Base-by-base conservation (phyloP, 2,113 vertebrate species). In the Tichodroma muraria region DNA sequence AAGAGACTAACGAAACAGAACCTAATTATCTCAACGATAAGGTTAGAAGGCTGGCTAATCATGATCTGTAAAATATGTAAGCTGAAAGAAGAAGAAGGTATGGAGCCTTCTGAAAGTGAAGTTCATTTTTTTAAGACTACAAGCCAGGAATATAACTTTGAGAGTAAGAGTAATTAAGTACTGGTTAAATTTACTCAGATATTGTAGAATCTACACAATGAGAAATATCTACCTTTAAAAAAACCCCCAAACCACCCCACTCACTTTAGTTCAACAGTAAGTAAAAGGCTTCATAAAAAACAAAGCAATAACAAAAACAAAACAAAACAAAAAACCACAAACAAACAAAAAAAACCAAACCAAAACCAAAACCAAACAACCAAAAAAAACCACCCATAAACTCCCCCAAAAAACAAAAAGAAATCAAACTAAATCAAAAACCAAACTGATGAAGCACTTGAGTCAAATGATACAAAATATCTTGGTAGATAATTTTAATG, bases 11-110 rank as follows among this genome's bases (percentile, higher is more conserved):
- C 2, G 2, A 90, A 96, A 83, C 14, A 73, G 44, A 88, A 90
- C 56, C 33, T 75, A 88, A 93, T 93, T 93, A 81, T 81, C 49
- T 85, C 38, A 92, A 89, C 77, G 93, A 84, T 64, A 71, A 83
- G 69, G 80, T 75, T 86, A 90, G 50, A 86, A 65, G 24, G 72
- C n/a, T 89, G 56, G 54, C 54, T 86, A 86, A 86, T 90, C 40
- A 86, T 64, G 52, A 71, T 60, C 65, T 79, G 56, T 60, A 88
- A 86, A 87, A 60, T 60, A 90, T 21, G 6, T 71, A 75, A 71
- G 65, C 73, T 72, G 44, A 64, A 81, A 81, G 63, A 52, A 68
- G 3, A 73, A 92, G 28, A 9, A 79, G 15, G 31, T 44, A 42
- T 44, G 33, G 38, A 54, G 38, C 14, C 80, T n/a, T n/a, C n/a